phyloP scores from a whole-genome alignment of 2,113 vertebrate genomes.

The Bostrychus sinensis region DNA sequence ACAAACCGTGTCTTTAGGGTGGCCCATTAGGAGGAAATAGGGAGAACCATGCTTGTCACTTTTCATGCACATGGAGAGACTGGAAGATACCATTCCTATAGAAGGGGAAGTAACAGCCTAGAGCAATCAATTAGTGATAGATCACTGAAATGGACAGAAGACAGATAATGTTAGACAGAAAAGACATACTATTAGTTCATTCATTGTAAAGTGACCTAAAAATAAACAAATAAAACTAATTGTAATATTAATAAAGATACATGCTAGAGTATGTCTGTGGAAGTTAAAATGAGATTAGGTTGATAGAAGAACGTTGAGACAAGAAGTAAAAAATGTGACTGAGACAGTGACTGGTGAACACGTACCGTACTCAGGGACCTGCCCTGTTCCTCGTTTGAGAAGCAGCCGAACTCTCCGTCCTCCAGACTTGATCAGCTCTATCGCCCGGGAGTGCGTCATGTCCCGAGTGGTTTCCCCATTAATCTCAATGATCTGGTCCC shows the following conservation, averaged over 20 bases:
- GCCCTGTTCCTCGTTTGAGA: conserved; percentile 94
- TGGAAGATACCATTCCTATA: conserved; percentile 99
- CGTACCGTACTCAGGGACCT: conserved; percentile 98
- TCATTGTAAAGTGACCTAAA: conserved; percentile 34
- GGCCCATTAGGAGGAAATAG: conserved; percentile 99
- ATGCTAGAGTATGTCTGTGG: conserved; percentile 38
- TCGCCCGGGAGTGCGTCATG: conserved; percentile 96
- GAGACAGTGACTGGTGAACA: conserved; percentile 40
- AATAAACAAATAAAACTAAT: conserved; percentile 30
- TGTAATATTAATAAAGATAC: conserved; percentile 31
- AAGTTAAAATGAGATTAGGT: conserved; percentile 28
- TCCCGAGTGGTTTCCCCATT: conserved; percentile 97
- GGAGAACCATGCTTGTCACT: conserved; percentile 99
- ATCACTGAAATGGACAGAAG: conserved; percentile 84
- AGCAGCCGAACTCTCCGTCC: conserved; percentile 92
- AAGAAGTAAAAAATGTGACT: conserved; percentile 42
- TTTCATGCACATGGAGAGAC: conserved; percentile 99
- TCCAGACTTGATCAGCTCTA: conserved; percentile 98
- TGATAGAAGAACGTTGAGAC: conserved; percentile 23
- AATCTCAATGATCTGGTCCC: conserved; percentile 99
- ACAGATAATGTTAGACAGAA: conserved; percentile 79
- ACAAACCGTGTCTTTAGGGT: conserved; percentile 99
- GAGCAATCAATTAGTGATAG: conserved; percentile 99
- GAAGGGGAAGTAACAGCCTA: conserved; percentile 99
- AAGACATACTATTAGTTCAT: conserved; percentile 49